Percentiles rank a stretch among this genome's conserved stretches.
phyloP scores from a whole-genome alignment of 2,113 vertebrate genomes.

The Tupaia chinensis region DNA sequence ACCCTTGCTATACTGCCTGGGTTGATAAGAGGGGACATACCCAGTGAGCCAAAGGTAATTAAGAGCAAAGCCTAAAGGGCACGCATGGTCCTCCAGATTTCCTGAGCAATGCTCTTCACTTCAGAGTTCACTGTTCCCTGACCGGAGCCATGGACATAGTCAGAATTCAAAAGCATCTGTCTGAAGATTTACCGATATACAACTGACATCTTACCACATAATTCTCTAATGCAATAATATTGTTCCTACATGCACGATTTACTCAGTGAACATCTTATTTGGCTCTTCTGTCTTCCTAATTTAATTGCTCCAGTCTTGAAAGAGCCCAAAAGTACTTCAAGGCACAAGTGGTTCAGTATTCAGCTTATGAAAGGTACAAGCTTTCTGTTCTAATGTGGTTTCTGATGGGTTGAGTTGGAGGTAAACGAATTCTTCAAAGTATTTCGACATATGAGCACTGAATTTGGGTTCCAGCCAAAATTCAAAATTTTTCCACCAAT shows the following conservation, averaged over 20 bases:
- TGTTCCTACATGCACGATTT: neutral
- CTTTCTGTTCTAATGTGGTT: constrained; percentile 7
- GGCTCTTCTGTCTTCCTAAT: neutral
- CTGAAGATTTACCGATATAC: neutral
- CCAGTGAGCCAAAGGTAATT: neutral
- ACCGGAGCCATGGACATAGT: neutral
- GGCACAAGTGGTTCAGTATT: neutral
- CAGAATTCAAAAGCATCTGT: neutral
- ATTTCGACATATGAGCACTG: neutral
- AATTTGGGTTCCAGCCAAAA: neutral
- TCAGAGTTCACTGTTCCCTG: neutral
- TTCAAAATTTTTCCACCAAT: neutral
- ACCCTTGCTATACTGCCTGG: neutral
- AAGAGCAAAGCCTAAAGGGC: neutral
- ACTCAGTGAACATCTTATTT: neutral
- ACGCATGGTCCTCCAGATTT: neutral
- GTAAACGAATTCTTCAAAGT: neutral
- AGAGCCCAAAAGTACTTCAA: neutral
- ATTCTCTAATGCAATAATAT: neutral
- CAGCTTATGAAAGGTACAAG: neutral
- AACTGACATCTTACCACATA: neutral
- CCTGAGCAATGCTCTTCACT: neutral
- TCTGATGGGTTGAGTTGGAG: neutral
- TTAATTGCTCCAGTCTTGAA: neutral
- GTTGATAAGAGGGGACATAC: neutral